These are phyloP conservation scores for Frankliniella intonsa DNA, from an alignment of 2,888 invertebrate species.

Conservation along the genomic window DNA sequence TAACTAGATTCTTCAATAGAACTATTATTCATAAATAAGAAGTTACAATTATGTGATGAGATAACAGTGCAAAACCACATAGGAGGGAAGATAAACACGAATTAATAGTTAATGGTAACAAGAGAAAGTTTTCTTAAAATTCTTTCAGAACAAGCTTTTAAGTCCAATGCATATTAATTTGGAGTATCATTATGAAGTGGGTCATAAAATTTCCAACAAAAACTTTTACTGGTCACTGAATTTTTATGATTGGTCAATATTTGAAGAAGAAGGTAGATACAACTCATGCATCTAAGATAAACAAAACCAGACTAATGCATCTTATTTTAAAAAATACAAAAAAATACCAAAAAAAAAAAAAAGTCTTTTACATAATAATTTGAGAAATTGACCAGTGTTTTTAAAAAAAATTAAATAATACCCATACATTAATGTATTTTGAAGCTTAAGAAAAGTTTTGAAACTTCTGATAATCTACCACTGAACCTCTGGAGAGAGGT, in stretches of 20 bases:
- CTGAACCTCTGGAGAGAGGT: too few species aligned
- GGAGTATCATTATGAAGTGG: background rate
- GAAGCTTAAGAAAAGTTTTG: too few species aligned
- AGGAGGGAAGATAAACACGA: background rate
- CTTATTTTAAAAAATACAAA: background rate
- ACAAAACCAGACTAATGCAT: background rate
- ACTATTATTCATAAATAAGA: background rate
- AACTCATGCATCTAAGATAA: background rate
- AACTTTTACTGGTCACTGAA: background rate
- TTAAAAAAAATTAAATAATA: too few species aligned
- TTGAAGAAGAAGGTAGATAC: background rate
- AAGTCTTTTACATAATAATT: background rate
- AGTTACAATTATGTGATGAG: background rate
- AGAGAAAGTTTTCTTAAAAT: background rate
- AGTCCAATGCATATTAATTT: background rate
- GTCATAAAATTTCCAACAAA: background rate
- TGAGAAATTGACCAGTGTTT: too few species aligned
- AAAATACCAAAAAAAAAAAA: constrained; percentile 16
- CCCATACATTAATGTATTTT: too few species aligned
- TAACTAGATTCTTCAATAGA: background rate
- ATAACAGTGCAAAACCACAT: background rate
- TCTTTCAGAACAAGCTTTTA: background rate
- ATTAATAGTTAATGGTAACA: background rate
- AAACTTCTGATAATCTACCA: too few species aligned
- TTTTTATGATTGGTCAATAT: background rate